Percentiles rank a stretch among this genome's conserved stretches.
These are phyloP conservation scores for Heliconius hermathena DNA, from an alignment of 1,140 invertebrate species.

Conservation along the genomic window DNA sequence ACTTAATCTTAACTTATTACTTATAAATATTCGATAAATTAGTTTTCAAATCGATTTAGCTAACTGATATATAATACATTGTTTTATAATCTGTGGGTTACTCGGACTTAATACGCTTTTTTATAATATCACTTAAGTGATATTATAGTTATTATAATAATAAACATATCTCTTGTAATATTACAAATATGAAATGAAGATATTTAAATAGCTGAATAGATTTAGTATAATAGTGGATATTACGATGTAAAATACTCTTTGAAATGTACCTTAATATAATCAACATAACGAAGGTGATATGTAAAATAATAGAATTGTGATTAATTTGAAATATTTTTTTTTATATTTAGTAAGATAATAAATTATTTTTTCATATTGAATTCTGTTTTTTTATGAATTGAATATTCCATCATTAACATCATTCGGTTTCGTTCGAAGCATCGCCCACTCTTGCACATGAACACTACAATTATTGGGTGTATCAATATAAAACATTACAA, in stretches of 20 bases:
- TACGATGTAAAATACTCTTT: constrained; percentile 13
- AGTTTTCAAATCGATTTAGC: background rate
- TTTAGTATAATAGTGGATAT: background rate
- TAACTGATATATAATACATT: background rate
- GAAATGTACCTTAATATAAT: constrained; percentile 44
- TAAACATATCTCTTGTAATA: constrained; percentile 9
- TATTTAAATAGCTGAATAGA: background rate
- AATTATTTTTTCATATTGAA: constrained; percentile 68
- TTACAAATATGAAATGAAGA: background rate
- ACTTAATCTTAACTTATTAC: too few species aligned
- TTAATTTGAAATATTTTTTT: constrained; percentile 53
- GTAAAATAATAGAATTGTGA: constrained; percentile 54
- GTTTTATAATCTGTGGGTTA: background rate
- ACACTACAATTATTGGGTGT: too few species aligned
- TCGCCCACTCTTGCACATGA: too few species aligned
- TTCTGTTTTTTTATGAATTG: background rate
- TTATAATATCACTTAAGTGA: background rate
- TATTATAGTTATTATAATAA: background rate
- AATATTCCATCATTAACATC: background rate
- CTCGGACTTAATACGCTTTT: constrained; percentile 11
- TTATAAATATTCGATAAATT: background rate
- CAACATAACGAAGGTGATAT: constrained; percentile 48
- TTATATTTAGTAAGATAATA: constrained; percentile 63
- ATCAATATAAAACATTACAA: too few species aligned
- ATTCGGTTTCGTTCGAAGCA: too few species aligned